Base-by-base conservation (phyloP, 2,113 vertebrate genomes). In the Chauna torquata region DNA sequence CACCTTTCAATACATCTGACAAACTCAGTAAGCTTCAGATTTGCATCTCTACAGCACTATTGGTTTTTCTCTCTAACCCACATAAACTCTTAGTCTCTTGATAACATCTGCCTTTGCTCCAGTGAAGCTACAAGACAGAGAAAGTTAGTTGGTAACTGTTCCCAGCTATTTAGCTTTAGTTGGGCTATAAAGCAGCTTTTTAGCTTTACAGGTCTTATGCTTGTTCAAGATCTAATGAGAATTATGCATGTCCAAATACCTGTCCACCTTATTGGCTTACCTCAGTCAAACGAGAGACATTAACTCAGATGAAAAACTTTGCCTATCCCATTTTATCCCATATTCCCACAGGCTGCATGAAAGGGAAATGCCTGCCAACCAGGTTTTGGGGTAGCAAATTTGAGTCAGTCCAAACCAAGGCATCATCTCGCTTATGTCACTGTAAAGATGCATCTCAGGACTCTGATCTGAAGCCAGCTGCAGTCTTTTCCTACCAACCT, bases 221-320 rank as follows among this genome's bases (percentile, higher is more conserved):
- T 50, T 38, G 30, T 1, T 83, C 11, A 84, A 65, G 57, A 52
- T 16, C 44, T 23, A 45, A 47, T 0, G 9, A 82, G 45, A 20
- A 34, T 32, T 32, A 40, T 0, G 0, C 9, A 25, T 32, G 24
- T 69, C 75, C 47, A 42, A 50, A 68, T 3, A 7, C 65, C 38
- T 20, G 34, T 9, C 40, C 50, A 62, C 20, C 57, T 54, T 11
- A 16, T 5, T 45, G 64, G 30, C 22, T 30, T 71, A 72, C 15
- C 47, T 75, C 88, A 16, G 17, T 7, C 79, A 16, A 16, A 74
- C 8, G 38, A 30, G n/a, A 82, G 79, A 25, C 14, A 30, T 14
- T 30, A 20, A 19, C 62, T 62, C 50, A 6, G 24, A 45, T 32
- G 23, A 16, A 52, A 76, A 44, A 0, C 22, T 70, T 28, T 42